phyloP scores from a whole-genome alignment of 1,140 invertebrate species.

The Papilio helenus region DNA sequence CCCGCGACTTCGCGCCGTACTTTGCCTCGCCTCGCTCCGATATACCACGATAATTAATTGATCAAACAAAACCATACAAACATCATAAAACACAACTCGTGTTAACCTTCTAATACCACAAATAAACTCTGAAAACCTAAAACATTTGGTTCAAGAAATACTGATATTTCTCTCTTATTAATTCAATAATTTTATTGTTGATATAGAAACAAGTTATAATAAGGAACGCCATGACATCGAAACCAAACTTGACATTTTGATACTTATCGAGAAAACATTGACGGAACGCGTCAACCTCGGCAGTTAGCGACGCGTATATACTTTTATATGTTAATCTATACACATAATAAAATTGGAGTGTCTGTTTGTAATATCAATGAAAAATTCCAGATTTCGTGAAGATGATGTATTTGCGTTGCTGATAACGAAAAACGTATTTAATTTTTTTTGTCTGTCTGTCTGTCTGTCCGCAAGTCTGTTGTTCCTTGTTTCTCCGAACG shows the following conservation, averaged over 20 bases:
- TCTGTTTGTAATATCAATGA: no score
- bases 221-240: conserved; percentile 1
- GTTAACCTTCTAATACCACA: conserved; percentile 10
- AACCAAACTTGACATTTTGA: conserved; percentile 32
- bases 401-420: no score
- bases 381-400: no score
- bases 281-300: conserved; percentile 21
- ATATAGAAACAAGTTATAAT: conserved; percentile 11
- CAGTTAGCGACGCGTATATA: conserved; percentile 34
- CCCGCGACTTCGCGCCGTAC: conserved; percentile 52
- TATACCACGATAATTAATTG: conserved; percentile 26
- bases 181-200: neutral
- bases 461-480: no score
- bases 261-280: conserved; percentile 13
- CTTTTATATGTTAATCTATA: conserved; percentile 46
- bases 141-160: neutral
- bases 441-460: no score
- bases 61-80: conserved; percentile 34
- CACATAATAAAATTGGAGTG: no score
- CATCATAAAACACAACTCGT: conserved; percentile 16
- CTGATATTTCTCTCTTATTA: no score
- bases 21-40: conserved; percentile 33
- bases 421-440: no score
- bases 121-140: neutral
- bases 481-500: no score